Percentiles rank a stretch among this genome's conserved stretches.
Evolutionary conservation across 2,797 vertebrate genomes (phyloP).

Genomic region (Crypturellus tataupa): DNA sequence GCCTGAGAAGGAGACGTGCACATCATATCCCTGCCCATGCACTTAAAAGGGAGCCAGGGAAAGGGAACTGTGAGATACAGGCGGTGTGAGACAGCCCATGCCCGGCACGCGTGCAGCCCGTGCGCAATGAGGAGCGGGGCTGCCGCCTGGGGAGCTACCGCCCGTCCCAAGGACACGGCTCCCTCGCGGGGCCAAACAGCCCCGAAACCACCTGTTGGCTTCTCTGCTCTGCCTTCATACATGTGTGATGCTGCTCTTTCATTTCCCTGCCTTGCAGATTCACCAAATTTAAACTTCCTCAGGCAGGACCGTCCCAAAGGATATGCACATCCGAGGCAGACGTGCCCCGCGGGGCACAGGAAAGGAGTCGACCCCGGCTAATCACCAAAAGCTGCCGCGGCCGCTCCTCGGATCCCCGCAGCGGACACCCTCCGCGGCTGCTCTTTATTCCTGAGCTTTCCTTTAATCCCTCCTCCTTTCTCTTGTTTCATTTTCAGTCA

Average conservation of each 20-base stretch:
- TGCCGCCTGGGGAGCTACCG: too few species aligned
- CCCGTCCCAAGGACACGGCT: neutral
- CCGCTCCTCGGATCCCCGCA: conserved; percentile 40
- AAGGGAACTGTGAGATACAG: neutral
- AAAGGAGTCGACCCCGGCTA: conserved; percentile 27
- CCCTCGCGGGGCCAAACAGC: too few species aligned
- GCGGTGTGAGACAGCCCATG: neutral
- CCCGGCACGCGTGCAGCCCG: accelerated
- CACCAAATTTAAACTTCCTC: neutral
- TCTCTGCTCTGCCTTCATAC: neutral
- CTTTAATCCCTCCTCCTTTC: conserved; percentile 75
- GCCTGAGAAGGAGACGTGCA: neutral
- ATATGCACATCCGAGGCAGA: neutral
- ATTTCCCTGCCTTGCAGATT: neutral
- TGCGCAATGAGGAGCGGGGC: neutral
- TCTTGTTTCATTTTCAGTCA: conserved; percentile 67
- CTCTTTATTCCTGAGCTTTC: conserved; percentile 63
- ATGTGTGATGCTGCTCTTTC: accelerated
- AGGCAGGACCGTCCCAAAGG: neutral
- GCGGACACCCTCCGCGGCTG: conserved; percentile 51
- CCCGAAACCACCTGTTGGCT: neutral
- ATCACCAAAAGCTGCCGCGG: conserved; percentile 48
- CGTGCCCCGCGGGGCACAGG: conserved; percentile 6
- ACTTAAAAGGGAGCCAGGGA: neutral
- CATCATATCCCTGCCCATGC: accelerated